A percentile compares a stretch with the other conserved stretches of the same genome.
Conservation (phyloP, 2,888 invertebrate genomes). For the Caenorhabditis sp. region DNA sequence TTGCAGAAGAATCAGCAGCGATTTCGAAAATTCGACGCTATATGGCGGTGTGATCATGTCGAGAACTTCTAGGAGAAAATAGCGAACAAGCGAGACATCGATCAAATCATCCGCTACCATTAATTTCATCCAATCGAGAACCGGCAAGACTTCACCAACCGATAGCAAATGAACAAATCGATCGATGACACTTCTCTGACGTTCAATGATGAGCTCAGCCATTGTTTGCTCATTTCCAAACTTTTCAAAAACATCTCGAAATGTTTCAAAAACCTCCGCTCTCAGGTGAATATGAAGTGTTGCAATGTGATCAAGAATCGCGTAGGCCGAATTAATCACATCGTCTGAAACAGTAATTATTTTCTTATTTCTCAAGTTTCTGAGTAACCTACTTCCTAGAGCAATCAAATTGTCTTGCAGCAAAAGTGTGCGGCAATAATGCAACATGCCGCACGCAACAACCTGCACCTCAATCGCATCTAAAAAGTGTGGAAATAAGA, state of each 20-base stretch:
- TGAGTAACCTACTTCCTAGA: too few relatives aligned
- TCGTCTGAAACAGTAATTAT: neutral
- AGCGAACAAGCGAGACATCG: constrained; percentile 50
- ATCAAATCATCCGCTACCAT: constrained; percentile 47
- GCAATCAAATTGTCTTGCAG: neutral
- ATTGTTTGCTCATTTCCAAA: constrained; percentile 40
- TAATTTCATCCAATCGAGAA: constrained; percentile 35
- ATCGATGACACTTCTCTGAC: constrained; percentile 51
- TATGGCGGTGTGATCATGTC: neutral
- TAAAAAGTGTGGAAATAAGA: constrained; percentile 27
- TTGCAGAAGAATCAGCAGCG: neutral
- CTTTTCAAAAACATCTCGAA: constrained; percentile 44
- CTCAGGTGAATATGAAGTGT: constrained; percentile 41
- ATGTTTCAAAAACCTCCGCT: constrained; percentile 44
- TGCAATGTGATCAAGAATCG: constrained; percentile 51
- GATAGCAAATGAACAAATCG: constrained; percentile 51
- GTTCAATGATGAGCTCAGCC: constrained; percentile 51
- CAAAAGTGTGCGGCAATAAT: constrained; percentile 31
- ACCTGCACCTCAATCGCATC: constrained; percentile 25
- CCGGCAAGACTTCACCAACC: constrained; percentile 44
- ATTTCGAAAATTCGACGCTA: neutral
- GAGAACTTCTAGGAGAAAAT: constrained; percentile 21
- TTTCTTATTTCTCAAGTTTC: too few relatives aligned
- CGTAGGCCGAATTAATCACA: constrained; percentile 21
- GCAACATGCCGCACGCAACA: constrained; percentile 33